phyloP scores from a whole-genome alignment of 2,797 vertebrate species.

The Protonibea diacanthus region DNA sequence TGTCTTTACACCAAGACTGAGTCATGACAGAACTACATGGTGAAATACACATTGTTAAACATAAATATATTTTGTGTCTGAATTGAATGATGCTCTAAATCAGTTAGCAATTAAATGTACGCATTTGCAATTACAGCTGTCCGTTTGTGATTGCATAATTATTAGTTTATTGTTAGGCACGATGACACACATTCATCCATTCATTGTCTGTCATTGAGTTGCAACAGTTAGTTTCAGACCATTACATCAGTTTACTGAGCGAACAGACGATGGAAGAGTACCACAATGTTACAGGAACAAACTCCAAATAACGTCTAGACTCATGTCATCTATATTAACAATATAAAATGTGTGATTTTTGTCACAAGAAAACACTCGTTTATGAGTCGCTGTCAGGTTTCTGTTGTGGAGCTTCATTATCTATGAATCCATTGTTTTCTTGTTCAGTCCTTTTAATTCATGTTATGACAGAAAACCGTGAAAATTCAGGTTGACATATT shows the following conservation, averaged over 20 bases:
- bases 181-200: not conserved
- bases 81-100: no score
- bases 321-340: not conserved
- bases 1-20: rapidly evolving
- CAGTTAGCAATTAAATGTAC: no score
- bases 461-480: not conserved
- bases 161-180: not conserved
- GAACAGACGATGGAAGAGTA: not conserved
- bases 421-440: not conserved
- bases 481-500: not conserved
- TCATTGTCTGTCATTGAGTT: not conserved
- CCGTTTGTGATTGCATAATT: not conserved
- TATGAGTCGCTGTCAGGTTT: not conserved
- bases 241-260: not conserved
- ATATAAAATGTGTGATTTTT: not conserved
- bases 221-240: not conserved
- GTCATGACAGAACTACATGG: rapidly evolving
- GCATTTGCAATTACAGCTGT: not conserved
- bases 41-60: not conserved
- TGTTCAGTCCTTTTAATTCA: not conserved
- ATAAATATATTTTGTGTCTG: no score
- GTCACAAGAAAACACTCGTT: not conserved
- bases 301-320: not conserved
- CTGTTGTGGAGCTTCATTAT: not conserved
- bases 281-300: not conserved